Percentiles rank a stretch among this genome's conserved stretches.
These are phyloP conservation scores for Ceriagrion tenellum DNA, from an alignment of 2,888 invertebrate species.

Conservation along the genomic window DNA sequence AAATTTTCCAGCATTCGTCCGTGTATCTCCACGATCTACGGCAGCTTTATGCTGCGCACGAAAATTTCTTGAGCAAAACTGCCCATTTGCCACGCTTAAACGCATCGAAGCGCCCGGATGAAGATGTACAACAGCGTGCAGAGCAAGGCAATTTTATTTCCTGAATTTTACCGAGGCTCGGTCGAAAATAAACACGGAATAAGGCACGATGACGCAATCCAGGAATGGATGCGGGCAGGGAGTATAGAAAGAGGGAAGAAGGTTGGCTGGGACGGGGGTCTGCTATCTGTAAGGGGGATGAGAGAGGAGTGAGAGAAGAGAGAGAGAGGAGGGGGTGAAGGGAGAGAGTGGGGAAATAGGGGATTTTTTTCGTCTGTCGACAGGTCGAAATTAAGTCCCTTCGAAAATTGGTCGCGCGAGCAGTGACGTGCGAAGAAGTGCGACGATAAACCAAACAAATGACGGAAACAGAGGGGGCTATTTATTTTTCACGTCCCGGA, in stretches of 20 bases:
- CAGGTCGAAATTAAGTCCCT: constrained; percentile 52
- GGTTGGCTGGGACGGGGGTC: not conserved
- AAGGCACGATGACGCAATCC: not conserved
- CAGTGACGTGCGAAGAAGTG: not conserved
- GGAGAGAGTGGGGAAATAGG: not conserved
- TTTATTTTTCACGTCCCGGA: constrained; percentile 23
- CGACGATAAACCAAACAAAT: constrained; percentile 51
- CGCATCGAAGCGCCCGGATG: not conserved
- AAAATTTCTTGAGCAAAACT: too few relatives aligned
- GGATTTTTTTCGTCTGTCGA: not conserved
- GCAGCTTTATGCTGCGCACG: too few relatives aligned
- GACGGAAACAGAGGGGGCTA: constrained; percentile 18
- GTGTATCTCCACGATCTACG: too few relatives aligned
- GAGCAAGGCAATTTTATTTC: not conserved
- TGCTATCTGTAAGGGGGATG: not conserved
- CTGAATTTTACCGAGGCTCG: not conserved
- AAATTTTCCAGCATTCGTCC: too few relatives aligned
- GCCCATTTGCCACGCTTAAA: too few relatives aligned
- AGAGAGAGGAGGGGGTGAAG: not conserved
- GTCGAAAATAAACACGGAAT: not conserved
- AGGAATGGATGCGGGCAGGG: not conserved
- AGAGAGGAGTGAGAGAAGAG: not conserved
- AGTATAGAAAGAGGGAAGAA: not conserved
- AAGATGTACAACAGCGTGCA: not conserved
- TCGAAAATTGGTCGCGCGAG: constrained; percentile 47